These are phyloP conservation scores for Drosophila kurseongensis DNA, from an alignment of 1,140 invertebrate species.

Conservation along the genomic window DNA sequence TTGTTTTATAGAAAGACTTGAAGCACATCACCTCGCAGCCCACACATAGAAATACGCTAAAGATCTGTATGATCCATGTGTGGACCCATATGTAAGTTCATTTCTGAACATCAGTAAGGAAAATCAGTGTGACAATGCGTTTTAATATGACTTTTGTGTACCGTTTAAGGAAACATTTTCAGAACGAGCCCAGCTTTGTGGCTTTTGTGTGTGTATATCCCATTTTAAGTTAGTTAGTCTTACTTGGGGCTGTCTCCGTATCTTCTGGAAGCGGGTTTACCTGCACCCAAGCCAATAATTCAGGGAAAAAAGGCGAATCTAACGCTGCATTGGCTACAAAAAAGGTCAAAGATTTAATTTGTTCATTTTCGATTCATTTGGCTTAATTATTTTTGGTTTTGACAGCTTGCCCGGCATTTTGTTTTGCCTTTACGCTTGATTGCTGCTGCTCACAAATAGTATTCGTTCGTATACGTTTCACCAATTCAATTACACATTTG, in stretches of 20 bases:
- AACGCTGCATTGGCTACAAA: slow-evolving; percentile 1
- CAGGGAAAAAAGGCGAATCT: slow-evolving; percentile 7
- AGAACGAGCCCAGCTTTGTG: slow-evolving; percentile 33
- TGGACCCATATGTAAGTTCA: slow-evolving; percentile 47
- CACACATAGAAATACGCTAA: slow-evolving; percentile 1
- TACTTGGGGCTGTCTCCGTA: slow-evolving; percentile 49
- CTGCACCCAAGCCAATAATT: slow-evolving; percentile 34
- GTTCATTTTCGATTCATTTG: slow-evolving; percentile 28
- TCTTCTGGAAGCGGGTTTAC: slow-evolving; percentile 26
- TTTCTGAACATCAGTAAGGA: slow-evolving; percentile 69
- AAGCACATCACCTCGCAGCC: slow-evolving; percentile 10
- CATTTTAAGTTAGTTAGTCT: slow-evolving; percentile 58
- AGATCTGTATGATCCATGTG: slow-evolving; percentile 9
- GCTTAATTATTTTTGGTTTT: slow-evolving; percentile 52
- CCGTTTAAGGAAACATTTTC: slow-evolving; percentile 69
- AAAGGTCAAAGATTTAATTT: slow-evolving; percentile 39
- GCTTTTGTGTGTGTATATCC: slow-evolving; percentile 29
- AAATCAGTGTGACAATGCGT: slow-evolving; percentile 78
- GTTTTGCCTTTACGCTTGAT: slow-evolving; percentile 50
- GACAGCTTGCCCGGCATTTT: slow-evolving; percentile 36
- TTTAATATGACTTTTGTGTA: slow-evolving; percentile 80
- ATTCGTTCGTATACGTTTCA: slow-evolving; percentile 29
- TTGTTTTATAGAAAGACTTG: slow-evolving; percentile 44
- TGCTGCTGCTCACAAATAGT: slow-evolving; percentile 32
- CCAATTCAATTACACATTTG: slow-evolving; percentile 14